Percentiles rank a stretch among this genome's conserved stretches.
Conservation (phyloP, 2,797 vertebrate genomes). For the Decapterus maruadsi region DNA sequence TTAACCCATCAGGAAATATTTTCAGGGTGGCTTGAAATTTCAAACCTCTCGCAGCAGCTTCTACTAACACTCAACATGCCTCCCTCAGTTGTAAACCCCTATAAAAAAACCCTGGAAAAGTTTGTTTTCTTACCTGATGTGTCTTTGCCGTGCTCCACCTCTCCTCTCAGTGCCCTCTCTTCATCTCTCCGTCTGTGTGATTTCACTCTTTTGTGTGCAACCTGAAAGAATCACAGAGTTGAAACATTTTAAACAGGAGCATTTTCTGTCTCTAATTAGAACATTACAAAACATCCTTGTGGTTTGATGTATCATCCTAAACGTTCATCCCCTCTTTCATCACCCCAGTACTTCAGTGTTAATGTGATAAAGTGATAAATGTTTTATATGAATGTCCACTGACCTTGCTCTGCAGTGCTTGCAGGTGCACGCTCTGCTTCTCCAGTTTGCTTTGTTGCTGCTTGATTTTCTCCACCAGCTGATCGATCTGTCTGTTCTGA, state of each 20-base stretch:
- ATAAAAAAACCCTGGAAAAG: not conserved
- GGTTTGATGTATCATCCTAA: not conserved
- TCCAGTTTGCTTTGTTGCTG: conserved; percentile 95
- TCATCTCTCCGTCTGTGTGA: conserved; percentile 73
- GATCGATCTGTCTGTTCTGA: conserved; percentile 90
- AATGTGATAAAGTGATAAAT: not conserved
- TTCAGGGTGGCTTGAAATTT: not conserved
- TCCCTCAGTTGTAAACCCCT: not conserved
- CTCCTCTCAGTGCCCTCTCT: conserved; percentile 58
- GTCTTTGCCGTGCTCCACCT: conserved; percentile 19
- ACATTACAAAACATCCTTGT: not conserved
- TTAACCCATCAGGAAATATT: not conserved
- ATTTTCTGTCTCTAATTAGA: not conserved
- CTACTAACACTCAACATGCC: not conserved
- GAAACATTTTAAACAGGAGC: not conserved
- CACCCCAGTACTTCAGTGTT: not conserved
- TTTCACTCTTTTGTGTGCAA: conserved; percentile 75
- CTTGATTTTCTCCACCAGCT: conserved; percentile 91
- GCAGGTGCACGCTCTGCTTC: conserved; percentile 92
- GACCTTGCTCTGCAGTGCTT: conserved; percentile 92
- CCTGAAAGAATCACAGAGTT: conserved; percentile 48
- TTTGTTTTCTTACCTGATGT: conserved; percentile 64
- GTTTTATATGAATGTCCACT: not conserved
- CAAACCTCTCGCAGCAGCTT: not conserved
- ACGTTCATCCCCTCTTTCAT: not conserved